These are phyloP conservation scores for Oxyteleia sp. DNA, from an alignment of 2,888 invertebrate genomes.

Conservation along the genomic window DNA sequence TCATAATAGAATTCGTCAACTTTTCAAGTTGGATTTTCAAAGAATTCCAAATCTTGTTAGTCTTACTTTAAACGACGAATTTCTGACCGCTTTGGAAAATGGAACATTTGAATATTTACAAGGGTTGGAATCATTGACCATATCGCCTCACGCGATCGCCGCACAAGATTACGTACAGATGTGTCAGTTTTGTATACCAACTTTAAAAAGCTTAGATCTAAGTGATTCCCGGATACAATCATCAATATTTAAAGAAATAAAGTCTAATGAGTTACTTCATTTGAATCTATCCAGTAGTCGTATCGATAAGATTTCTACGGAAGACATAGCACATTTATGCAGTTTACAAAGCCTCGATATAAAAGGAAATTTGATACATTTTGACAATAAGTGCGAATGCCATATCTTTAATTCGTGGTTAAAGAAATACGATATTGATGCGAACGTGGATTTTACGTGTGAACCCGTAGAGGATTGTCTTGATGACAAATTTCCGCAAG, in stretches of 20 bases:
- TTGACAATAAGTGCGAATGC: not conserved
- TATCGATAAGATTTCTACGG: not conserved
- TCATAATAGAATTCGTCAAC: no score
- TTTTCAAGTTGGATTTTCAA: no score
- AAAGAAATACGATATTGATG: not conserved
- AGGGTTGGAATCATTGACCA: no score
- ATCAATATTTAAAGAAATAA: not conserved
- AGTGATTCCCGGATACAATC: not conserved
- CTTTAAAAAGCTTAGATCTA: not conserved
- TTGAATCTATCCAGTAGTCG: not conserved
- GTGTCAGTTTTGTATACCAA: not conserved
- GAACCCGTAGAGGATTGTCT: no score
- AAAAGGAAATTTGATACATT: not conserved
- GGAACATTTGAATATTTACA: no score
- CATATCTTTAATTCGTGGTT: not conserved
- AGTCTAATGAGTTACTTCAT: not conserved
- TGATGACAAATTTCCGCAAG: no score
- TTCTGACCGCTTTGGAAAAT: no score
- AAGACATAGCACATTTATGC: not conserved
- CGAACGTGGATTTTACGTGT: not conserved
- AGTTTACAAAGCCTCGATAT: not conserved
- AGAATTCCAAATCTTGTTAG: no score
- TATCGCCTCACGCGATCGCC: no score
- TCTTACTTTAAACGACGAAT: no score
- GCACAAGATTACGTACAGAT: no score